Evolutionary conservation across 2,113 vertebrate species (phyloP).

Genomic region (Cyprinus carpio): DNA sequence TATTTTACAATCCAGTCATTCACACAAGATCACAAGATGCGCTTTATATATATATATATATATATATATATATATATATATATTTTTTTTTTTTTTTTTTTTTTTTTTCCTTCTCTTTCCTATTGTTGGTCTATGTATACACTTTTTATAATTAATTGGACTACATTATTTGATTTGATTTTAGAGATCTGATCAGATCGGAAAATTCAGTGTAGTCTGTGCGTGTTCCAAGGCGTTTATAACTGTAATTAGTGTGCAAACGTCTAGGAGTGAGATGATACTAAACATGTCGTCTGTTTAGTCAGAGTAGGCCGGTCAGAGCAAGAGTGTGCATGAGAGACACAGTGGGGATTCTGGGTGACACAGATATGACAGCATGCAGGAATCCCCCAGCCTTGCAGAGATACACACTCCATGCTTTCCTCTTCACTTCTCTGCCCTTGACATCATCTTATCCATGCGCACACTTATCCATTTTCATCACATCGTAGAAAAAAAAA

Average conservation of each 20-base stretch:
- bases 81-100: no score
- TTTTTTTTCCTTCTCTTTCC: background rate
- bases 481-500: no score
- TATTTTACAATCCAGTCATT: background rate
- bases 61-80: no score
- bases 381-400: constrained; percentile 30
- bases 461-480: no score
- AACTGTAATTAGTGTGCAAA: background rate
- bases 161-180: background rate
- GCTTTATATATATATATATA: no score
- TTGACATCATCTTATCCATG: constrained; percentile 9
- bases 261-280: background rate
- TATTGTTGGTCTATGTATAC: background rate
- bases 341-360: constrained; percentile 40
- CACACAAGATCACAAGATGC: no score
- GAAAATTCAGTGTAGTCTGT: background rate
- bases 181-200: background rate
- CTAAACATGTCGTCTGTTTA: constrained; percentile 2
- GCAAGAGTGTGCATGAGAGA: constrained; percentile 9
- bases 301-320: constrained; percentile 33
- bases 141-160: background rate
- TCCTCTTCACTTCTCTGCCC: background rate
- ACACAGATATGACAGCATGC: constrained; percentile 44
- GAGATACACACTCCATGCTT: constrained; percentile 14
- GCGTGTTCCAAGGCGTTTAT: background rate